phyloP scores from a whole-genome alignment of 2,888 invertebrate genomes.

The Himalopsyche kuldschensis region DNA sequence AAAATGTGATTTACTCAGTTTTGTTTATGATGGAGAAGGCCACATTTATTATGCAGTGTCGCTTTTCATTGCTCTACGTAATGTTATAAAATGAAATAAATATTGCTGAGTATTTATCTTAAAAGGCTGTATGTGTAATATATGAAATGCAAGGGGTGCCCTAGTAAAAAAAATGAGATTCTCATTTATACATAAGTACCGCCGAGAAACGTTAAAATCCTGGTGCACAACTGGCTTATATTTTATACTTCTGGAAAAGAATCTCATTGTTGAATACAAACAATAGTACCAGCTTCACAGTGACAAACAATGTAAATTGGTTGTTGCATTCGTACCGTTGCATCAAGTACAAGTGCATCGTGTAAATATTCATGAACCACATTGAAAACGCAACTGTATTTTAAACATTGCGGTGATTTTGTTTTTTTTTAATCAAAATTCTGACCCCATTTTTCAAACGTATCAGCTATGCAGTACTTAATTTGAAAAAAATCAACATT shows the following conservation, averaged over 20 bases:
- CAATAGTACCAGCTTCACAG: background rate
- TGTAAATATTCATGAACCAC: background rate
- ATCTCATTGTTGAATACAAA: background rate
- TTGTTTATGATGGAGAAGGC: no score
- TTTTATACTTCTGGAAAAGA: background rate
- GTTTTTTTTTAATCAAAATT: background rate
- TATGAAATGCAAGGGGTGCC: no score
- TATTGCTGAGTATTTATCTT: no score
- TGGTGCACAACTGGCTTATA: background rate
- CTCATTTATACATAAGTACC: background rate
- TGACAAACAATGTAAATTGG: constrained; percentile 6
- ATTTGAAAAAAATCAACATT: no score
- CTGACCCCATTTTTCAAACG: background rate
- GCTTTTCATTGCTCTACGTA: no score
- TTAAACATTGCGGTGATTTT: background rate
- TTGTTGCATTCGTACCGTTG: background rate
- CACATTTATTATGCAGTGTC: no score
- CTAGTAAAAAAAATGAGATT: background rate
- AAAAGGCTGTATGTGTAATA: no score
- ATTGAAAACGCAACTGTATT: background rate
- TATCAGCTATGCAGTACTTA: background rate
- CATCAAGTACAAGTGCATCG: background rate
- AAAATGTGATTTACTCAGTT: no score
- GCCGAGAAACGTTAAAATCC: background rate
- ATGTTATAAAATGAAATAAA: no score